A percentile compares a stretch with the other conserved stretches of the same genome.
phyloP scores from a whole-genome alignment of 1,140 invertebrate genomes.

The Ceratosolen solmsi region DNA sequence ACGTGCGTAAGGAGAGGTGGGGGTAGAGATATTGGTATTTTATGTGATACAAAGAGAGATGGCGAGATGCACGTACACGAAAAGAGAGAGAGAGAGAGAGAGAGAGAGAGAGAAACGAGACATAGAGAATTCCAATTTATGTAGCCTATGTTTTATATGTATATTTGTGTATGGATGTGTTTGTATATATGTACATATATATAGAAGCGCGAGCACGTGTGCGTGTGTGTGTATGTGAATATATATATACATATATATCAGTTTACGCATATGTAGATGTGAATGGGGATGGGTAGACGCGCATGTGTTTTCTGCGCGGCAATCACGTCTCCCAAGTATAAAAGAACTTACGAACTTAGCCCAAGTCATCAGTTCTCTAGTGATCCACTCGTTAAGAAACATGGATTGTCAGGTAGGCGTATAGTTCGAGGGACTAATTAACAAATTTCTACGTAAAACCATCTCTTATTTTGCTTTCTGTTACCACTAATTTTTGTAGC shows the following conservation, averaged over 20 bases:
- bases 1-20: not conserved
- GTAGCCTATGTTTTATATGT: slow-evolving; percentile 1
- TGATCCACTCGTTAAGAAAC: slow-evolving; percentile 63
- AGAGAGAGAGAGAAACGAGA: not conserved
- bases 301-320: no score
- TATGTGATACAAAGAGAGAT: slow-evolving; percentile 49
- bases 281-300: no score
- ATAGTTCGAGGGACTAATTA: not conserved
- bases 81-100: not conserved
- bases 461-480: not conserved
- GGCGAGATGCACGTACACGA: slow-evolving; percentile 7
- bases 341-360: slow-evolving; percentile 68
- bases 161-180: no score
- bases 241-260: slow-evolving; percentile 41
- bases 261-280: not conserved
- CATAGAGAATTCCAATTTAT: not conserved
- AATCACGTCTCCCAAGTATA: slow-evolving; percentile 65
- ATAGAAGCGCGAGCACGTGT: not conserved
- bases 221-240: slow-evolving; percentile 1
- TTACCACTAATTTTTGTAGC: no score
- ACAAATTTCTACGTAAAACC: not conserved
- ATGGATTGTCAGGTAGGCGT: slow-evolving; percentile 68
- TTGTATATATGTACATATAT: no score
- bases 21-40: not conserved
- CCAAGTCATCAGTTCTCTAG: slow-evolving; percentile 67